Percentiles rank a stretch among this genome's conserved stretches.
phyloP scores from a whole-genome alignment of 2,797 vertebrate species.

The Clamator glandarius region DNA sequence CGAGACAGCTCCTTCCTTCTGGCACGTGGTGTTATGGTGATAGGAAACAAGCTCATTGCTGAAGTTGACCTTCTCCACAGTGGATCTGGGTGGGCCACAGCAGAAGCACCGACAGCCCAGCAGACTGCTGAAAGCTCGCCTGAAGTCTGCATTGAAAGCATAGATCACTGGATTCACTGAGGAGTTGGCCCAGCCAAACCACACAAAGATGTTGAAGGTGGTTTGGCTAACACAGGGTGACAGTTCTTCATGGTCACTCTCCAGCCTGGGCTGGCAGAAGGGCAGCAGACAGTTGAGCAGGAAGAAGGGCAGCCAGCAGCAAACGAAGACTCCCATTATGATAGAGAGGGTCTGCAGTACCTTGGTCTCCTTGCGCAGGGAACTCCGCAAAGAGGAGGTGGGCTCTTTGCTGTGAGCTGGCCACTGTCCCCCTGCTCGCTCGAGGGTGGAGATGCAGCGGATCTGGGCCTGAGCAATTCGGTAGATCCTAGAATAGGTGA shows the following conservation, averaged over 20 bases:
- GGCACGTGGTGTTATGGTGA: constrained; percentile 82
- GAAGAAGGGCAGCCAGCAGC: constrained; percentile 87
- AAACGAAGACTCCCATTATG: constrained; percentile 85
- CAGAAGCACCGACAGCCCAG: constrained; percentile 75
- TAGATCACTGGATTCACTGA: constrained; percentile 86
- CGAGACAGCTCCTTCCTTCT: constrained; percentile 71
- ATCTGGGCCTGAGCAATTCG: constrained; percentile 87
- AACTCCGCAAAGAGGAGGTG: constrained; percentile 34
- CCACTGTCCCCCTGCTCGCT: constrained; percentile 76
- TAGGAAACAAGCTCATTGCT: constrained; percentile 85
- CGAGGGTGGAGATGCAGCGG: constrained; percentile 80
- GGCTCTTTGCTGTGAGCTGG: constrained; percentile 64
- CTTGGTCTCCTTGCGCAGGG: constrained; percentile 81
- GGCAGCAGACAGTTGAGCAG: constrained; percentile 86
- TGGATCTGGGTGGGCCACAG: not conserved
- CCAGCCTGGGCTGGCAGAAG: constrained; percentile 71
- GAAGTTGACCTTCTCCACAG: constrained; percentile 81
- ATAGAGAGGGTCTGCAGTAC: constrained; percentile 84
- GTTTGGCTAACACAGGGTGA: constrained; percentile 79
- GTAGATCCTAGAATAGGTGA: constrained; percentile 85
- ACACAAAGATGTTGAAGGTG: constrained; percentile 84
- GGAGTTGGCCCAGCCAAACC: constrained; percentile 88
- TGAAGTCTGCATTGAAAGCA: constrained; percentile 85
- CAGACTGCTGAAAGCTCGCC: constrained; percentile 82
- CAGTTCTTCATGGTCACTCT: not conserved